Conservation (phyloP, 2,113 vertebrate genomes). For the Rhadina sibilatrix region DNA sequence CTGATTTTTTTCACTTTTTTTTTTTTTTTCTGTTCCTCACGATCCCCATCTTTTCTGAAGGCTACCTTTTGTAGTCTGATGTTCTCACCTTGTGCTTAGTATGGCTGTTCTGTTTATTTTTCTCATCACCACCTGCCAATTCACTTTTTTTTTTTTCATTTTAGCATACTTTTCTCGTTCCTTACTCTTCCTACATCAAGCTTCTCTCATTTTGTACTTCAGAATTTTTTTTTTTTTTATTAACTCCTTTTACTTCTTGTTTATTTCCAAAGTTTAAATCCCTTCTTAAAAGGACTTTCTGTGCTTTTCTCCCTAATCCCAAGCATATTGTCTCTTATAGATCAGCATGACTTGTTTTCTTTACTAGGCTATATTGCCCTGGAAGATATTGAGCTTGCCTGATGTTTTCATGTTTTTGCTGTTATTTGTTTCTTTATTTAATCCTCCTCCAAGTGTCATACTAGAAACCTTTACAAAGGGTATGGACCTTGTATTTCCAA, state of each 20-base stretch:
- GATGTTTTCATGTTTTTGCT: background rate
- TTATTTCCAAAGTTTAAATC: background rate
- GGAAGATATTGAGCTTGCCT: background rate
- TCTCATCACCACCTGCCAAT: background rate
- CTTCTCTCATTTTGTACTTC: background rate
- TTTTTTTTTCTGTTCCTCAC: background rate
- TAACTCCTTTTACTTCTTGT: background rate
- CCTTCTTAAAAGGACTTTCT: background rate
- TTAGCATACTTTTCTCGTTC: background rate
- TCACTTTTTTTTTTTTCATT: background rate
- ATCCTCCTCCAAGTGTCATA: background rate
- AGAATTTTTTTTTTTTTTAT: background rate
- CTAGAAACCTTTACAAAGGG: background rate
- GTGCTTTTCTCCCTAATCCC: background rate
- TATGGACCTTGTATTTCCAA: background rate
- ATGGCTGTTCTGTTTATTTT: background rate
- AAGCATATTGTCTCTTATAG: background rate
- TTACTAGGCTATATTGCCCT: background rate
- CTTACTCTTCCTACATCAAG: background rate
- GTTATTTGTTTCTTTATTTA: background rate
- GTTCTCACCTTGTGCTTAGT: background rate
- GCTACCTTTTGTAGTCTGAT: background rate
- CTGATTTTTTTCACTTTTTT: background rate
- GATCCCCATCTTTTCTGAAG: background rate
- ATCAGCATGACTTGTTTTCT: background rate